Conservation (phyloP, 1,140 invertebrate species). For the Rhynchophorus ferrugineus region DNA sequence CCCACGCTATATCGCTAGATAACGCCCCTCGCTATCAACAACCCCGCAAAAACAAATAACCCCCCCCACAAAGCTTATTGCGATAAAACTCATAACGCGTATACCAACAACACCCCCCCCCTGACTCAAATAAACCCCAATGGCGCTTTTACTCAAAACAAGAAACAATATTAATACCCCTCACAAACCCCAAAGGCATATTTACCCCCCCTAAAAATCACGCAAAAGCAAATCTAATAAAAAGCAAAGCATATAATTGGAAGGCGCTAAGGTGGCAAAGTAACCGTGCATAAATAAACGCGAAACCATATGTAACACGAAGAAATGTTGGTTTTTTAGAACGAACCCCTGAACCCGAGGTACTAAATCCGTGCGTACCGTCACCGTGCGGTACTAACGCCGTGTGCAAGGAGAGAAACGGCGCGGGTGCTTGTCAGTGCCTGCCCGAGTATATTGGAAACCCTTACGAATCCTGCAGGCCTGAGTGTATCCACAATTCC, state of each 20-base stretch:
- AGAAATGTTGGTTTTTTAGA: constrained; percentile 14
- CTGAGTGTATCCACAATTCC: constrained; percentile 73
- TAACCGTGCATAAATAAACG: background rate
- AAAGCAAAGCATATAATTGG: constrained; percentile 9
- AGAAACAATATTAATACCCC: constrained; percentile 7
- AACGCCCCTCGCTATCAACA: constrained; percentile 1
- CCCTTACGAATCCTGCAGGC: constrained; percentile 66
- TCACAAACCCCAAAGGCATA: too few species aligned
- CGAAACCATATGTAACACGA: background rate
- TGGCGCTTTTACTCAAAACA: constrained; percentile 8
- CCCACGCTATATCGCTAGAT: constrained; percentile 16
- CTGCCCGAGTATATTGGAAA: constrained; percentile 64
- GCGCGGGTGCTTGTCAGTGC: constrained; percentile 76
- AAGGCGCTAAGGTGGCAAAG: background rate
- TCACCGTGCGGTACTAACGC: constrained; percentile 78
- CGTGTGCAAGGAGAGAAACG: constrained; percentile 62
- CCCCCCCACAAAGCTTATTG: constrained; percentile 13
- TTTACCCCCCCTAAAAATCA: constrained; percentile 6
- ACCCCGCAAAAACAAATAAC: constrained; percentile 14
- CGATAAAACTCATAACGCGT: constrained; percentile 18
- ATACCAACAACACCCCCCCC: constrained; percentile 23
- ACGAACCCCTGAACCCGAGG: constrained; percentile 35
- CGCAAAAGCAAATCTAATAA: constrained; percentile 13
- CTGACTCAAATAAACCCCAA: constrained; percentile 11
- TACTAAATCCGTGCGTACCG: constrained; percentile 64